phyloP scores from a whole-genome alignment of 2,888 invertebrate genomes.

The Diarsia mendica region DNA sequence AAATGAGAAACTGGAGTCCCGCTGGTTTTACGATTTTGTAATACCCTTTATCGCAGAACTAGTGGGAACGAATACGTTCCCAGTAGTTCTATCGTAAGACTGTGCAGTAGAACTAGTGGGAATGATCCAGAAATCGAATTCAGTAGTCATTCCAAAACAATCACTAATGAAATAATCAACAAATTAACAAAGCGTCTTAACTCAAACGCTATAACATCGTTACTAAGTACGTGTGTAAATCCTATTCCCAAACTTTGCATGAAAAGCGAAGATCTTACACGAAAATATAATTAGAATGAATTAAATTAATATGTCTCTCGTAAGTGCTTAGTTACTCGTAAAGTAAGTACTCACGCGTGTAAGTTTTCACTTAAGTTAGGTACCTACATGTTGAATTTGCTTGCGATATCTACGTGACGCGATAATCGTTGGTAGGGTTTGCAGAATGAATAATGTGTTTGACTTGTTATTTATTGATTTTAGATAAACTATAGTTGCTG shows the following conservation, averaged over 20 bases:
- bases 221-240: not conserved
- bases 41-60: no score
- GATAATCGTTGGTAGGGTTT: conserved; percentile 36
- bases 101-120: no score
- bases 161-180: not conserved
- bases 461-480: not conserved
- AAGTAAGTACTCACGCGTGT: conserved; percentile 48
- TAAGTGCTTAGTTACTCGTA: conserved; percentile 53
- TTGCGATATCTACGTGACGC: conserved; percentile 62
- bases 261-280: conserved; percentile 20
- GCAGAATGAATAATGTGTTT: conserved; percentile 21
- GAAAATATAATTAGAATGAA: conserved; percentile 51
- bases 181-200: conserved; percentile 4
- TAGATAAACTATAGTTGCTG: no score
- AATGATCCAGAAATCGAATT: no score
- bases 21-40: no score
- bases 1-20: no score
- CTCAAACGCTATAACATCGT: conserved; percentile 12
- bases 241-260: conserved; percentile 13
- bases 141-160: not conserved
- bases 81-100: no score
- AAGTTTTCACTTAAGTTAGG: conserved; percentile 58
- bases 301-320: conserved; percentile 59
- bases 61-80: no score
- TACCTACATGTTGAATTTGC: conserved; percentile 59